These are phyloP conservation scores for Megastigmus dorsalis DNA, from an alignment of 2,888 invertebrate genomes.

Conservation along the genomic window DNA sequence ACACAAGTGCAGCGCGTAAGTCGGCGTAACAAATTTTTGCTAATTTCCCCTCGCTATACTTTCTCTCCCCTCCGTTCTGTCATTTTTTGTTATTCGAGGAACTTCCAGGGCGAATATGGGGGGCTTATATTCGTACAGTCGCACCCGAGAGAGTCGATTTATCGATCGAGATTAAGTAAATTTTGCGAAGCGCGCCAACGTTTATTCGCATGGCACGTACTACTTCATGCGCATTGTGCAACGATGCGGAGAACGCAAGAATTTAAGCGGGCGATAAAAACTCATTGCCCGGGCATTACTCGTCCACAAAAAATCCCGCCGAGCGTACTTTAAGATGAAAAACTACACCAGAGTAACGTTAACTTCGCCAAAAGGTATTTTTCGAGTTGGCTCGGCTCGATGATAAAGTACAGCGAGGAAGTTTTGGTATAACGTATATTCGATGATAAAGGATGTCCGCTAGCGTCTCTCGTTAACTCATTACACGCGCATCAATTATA, in stretches of 20 bases:
- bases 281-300: constrained; percentile 25
- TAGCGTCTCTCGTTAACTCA: constrained; percentile 21
- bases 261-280: constrained; percentile 35
- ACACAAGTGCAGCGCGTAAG: no score
- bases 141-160: constrained; percentile 7
- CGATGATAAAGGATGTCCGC: constrained; percentile 16
- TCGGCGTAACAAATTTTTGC: background rate
- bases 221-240: constrained; percentile 26
- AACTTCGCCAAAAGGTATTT: no score
- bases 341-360: background rate
- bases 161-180: constrained; percentile 25
- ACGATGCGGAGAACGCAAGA: background rate
- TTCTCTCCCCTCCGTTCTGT: background rate
- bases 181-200: background rate
- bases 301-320: constrained; percentile 10
- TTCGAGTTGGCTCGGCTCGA: no score
- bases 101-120: background rate
- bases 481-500: constrained; percentile 37
- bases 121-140: background rate
- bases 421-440: constrained; percentile 14
- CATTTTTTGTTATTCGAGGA: background rate
- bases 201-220: background rate
- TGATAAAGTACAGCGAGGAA: no score
- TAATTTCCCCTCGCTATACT: constrained; percentile 1
- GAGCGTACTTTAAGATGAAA: constrained; percentile 11